Evolutionary conservation across 2,888 invertebrate species (phyloP).

Genomic region (Synergus gifuensis): DNA sequence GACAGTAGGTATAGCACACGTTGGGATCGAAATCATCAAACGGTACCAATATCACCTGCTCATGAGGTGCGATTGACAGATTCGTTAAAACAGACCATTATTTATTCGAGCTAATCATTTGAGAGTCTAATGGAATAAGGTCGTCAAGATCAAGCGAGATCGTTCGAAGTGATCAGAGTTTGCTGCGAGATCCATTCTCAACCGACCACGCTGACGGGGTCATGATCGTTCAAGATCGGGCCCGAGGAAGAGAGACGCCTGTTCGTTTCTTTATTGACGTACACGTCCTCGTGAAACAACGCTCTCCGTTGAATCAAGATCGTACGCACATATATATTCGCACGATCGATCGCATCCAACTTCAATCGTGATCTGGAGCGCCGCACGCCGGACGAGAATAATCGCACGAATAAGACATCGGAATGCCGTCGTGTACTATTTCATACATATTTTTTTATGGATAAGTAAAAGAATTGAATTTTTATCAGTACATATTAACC

Average conservation of each 20-base stretch:
- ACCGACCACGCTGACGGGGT: slow-evolving; percentile 33
- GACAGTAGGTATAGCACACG: neutral
- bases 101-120: slow-evolving; percentile 39
- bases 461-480: too few species aligned
- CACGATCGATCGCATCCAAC: neutral
- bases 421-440: slow-evolving; percentile 52
- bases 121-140: slow-evolving; percentile 40
- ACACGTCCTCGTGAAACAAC: slow-evolving; percentile 6
- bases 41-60: slow-evolving; percentile 17
- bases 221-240: slow-evolving; percentile 26
- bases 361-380: slow-evolving; percentile 52
- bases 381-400: slow-evolving; percentile 59
- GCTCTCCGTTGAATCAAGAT: slow-evolving; percentile 28
- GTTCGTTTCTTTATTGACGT: neutral
- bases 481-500: too few species aligned
- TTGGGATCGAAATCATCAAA: slow-evolving; percentile 2
- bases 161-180: slow-evolving; percentile 23
- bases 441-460: too few species aligned
- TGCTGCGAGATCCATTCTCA: slow-evolving; percentile 28
- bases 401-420: slow-evolving; percentile 70
- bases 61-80: slow-evolving; percentile 35
- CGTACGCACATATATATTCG: slow-evolving; percentile 19
- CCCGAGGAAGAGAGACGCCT: slow-evolving; percentile 28
- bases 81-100: slow-evolving; percentile 42
- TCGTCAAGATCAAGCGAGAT: slow-evolving; percentile 43